These are phyloP conservation scores for Rosalia funebris DNA, from an alignment of 2,888 invertebrate genomes.

Conservation along the genomic window DNA sequence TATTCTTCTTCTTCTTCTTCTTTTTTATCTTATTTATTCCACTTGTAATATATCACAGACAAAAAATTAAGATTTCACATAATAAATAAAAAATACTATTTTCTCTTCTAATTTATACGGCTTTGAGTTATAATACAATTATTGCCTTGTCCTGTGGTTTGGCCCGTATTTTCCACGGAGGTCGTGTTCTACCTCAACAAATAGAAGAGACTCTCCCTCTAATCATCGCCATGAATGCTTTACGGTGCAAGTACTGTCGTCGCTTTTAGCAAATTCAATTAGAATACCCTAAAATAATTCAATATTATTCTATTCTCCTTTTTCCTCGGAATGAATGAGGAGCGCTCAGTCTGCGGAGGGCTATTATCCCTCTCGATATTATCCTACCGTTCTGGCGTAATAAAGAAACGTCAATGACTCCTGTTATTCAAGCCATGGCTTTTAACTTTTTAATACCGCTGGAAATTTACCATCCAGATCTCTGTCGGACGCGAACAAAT, in stretches of 20 bases:
- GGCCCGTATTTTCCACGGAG: constrained; percentile 15
- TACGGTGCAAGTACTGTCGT: constrained; percentile 32
- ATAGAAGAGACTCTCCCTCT: constrained; percentile 30
- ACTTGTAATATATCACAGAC: too few relatives aligned
- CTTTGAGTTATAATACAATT: too few relatives aligned
- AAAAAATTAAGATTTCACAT: too few relatives aligned
- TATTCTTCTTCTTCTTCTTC: too few relatives aligned
- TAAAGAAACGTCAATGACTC: constrained; percentile 15
- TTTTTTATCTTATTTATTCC: too few relatives aligned
- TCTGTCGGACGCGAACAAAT: background rate
- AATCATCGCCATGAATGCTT: constrained; percentile 43
- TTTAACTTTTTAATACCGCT: constrained; percentile 10
- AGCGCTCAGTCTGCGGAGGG: constrained; percentile 5
- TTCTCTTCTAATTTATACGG: too few relatives aligned
- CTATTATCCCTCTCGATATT: constrained; percentile 18
- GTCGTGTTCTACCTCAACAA: constrained; percentile 41
- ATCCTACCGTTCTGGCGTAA: constrained; percentile 17
- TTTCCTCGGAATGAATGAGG: constrained; percentile 14
- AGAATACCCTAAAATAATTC: constrained; percentile 31
- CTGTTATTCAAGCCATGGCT: background rate
- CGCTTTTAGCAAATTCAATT: constrained; percentile 37
- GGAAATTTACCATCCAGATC: background rate
- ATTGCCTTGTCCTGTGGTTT: too few relatives aligned
- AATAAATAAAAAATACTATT: too few relatives aligned
- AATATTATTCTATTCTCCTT: constrained; percentile 26